phyloP scores from a whole-genome alignment of 2,888 invertebrate genomes.

The Lithodes maja region DNA sequence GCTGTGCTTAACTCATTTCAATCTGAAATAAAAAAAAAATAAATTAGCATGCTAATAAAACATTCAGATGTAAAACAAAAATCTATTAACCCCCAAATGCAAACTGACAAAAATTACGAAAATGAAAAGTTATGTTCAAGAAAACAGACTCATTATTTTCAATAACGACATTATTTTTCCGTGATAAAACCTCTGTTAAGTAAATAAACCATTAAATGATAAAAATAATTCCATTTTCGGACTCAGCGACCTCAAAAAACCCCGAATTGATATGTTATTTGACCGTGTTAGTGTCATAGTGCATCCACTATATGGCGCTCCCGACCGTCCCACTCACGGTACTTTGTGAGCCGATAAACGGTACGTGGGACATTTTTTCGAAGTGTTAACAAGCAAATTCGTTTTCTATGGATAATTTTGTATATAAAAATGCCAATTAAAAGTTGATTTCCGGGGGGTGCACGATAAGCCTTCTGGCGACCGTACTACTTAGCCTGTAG shows the following conservation, averaged over 20 bases:
- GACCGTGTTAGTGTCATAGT: background rate
- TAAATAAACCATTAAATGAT: background rate
- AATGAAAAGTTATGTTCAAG: background rate
- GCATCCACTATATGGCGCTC: background rate
- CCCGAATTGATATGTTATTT: constrained; percentile 12
- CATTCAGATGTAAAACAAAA: constrained; percentile 7
- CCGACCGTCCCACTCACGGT: background rate
- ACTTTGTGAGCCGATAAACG: background rate
- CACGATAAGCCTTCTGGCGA: constrained; percentile 12
- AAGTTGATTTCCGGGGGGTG: constrained; percentile 13
- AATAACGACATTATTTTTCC: background rate
- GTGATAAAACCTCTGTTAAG: background rate
- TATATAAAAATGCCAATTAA: constrained; percentile 12
- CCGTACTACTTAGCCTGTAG: background rate
- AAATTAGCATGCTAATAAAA: background rate
- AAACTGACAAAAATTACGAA: background rate
- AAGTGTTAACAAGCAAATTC: constrained; percentile 13
- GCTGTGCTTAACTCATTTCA: background rate
- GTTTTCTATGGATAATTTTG: constrained; percentile 12
- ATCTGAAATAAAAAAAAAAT: background rate
- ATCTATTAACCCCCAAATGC: background rate
- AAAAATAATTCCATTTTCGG: constrained; percentile 17
- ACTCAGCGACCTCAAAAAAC: constrained; percentile 14
- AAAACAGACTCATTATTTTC: background rate
- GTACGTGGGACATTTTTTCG: constrained; percentile 11